These are phyloP conservation scores for Tridacna gigas DNA, from an alignment of 2,888 invertebrate genomes.

Conservation along the genomic window DNA sequence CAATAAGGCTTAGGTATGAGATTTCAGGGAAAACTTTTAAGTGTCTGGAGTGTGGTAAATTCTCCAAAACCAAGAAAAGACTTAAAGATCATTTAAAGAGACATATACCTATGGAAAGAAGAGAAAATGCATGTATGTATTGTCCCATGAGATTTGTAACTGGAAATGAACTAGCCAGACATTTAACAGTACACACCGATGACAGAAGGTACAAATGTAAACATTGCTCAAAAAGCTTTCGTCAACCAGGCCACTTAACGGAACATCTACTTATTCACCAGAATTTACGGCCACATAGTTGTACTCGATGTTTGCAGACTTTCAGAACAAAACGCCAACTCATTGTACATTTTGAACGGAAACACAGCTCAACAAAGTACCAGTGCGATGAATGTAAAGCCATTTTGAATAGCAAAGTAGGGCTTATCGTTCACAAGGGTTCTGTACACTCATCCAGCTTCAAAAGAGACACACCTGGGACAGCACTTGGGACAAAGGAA, in stretches of 20 bases:
- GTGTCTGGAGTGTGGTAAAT: conserved; percentile 23
- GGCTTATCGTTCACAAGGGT: conserved; percentile 44
- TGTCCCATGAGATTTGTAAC: conserved; percentile 54
- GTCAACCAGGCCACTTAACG: conserved; percentile 53
- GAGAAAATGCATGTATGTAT: conserved; percentile 32
- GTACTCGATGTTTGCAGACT: conserved; percentile 28
- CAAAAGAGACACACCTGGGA: neutral
- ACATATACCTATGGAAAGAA: conserved; percentile 37
- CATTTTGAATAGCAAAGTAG: conserved; percentile 21
- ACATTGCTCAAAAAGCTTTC: conserved; percentile 52
- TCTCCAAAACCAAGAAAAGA: conserved; percentile 27
- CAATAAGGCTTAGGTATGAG: neutral
- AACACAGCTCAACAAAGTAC: conserved; percentile 9
- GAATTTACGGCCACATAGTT: conserved; percentile 36
- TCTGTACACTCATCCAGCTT: conserved; percentile 33
- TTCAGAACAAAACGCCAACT: conserved; percentile 49
- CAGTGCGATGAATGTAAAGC: conserved; percentile 41
- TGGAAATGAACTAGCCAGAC: conserved; percentile 42
- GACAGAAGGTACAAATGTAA: conserved; percentile 49
- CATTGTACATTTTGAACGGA: conserved; percentile 30
- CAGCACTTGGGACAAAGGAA: neutral
- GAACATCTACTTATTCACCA: conserved; percentile 45
- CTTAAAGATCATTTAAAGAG: conserved; percentile 54
- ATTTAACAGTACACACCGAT: conserved; percentile 44
- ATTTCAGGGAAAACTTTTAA: neutral